Conservation (phyloP, 2,797 vertebrate species). For the Sebastes variabilis region DNA sequence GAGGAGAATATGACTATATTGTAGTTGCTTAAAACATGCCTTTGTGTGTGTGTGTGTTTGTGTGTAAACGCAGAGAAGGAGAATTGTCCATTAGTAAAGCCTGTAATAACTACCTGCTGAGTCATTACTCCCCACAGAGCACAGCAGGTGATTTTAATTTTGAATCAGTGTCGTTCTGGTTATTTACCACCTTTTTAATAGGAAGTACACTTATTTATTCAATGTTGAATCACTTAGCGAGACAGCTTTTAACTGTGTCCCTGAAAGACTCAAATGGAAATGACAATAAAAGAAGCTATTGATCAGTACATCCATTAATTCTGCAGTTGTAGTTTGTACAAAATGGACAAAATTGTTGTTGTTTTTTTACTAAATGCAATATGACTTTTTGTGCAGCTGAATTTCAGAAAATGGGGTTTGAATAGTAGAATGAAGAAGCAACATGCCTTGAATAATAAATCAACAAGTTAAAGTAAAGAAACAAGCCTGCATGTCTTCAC, state of each 20-base stretch:
- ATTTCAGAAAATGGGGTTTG: neutral
- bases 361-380: neutral
- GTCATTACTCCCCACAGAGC: slow-evolving; percentile 19
- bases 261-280: neutral
- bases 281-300: neutral
- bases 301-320: neutral
- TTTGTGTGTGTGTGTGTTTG: neutral
- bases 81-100: slow-evolving; percentile 31
- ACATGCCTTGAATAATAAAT: neutral
- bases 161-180: neutral
- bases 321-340: neutral
- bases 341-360: neutral
- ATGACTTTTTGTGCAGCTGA: neutral
- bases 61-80: neutral
- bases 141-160: slow-evolving; percentile 20
- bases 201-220: neutral
- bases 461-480: neutral
- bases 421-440: neutral
- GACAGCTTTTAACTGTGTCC: neutral
- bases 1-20: neutral
- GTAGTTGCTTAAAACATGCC: no score
- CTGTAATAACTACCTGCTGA: slow-evolving; percentile 34
- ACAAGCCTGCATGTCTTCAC: neutral
- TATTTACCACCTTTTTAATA: neutral
- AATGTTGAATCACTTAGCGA: neutral